Base-by-base conservation (phyloP, 2,888 invertebrate genomes). In the Drosophila eohydei region DNA sequence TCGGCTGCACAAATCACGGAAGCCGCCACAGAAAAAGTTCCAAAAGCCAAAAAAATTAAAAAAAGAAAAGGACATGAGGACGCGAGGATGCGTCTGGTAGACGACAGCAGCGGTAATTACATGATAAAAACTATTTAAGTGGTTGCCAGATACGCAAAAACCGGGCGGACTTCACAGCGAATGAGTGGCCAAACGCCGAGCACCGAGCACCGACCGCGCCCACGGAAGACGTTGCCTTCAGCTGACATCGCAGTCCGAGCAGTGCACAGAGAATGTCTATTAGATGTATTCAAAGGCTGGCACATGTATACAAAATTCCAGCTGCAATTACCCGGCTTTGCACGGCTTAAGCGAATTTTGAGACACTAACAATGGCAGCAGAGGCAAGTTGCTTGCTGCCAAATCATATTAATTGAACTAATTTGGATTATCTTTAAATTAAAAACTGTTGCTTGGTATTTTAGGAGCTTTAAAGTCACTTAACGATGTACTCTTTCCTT, bases 91-190 rank as follows among this genome's bases (percentile, higher is more conserved):
- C 77, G 89, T 90, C 86, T 89, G 90, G 83, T 68, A 71, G 88
- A 72, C 80, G 88, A 87, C 86, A 89, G 77, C 79, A 79, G 77
- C 89, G 88, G 89, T 86, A 86, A 86, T 86, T 86, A 86, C 89
- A 89, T 77, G 88, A 90, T 89, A 90, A 90, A 87, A 85, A 85
- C 84, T 84, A 90, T 84, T 85, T 83, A 90, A 84, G 84, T 83
- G 84, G 80, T 82, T 69, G 65, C 71, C 68, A 66, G 68, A 70
- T 78, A 68, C 46, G 73, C 61, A 14, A 46, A 65, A 54, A 65
- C 60, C 30, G 34, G 63, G 51, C 12, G 44, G 12, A 21, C 30
- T 4, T 5, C 16, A 26, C 44, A 9, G 14, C 12, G 56, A 21
- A 5, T 14, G 55, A 40, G 9, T 26, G 46, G 7, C 21, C 0